Conservation (phyloP, 2,888 invertebrate genomes). For the Nezara viridula region DNA sequence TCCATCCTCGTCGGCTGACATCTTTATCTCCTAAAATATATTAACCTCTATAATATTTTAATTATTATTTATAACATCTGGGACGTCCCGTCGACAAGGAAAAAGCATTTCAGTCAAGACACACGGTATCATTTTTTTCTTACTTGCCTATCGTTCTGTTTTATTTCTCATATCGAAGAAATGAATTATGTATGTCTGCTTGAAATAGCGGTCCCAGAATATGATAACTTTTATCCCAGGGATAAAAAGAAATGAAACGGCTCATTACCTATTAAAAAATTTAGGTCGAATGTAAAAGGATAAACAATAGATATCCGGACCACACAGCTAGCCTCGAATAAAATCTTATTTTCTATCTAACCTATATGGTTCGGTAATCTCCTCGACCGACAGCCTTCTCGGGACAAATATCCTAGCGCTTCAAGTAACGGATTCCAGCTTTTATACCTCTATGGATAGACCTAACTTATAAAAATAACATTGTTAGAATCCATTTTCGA, state of each 20-base stretch:
- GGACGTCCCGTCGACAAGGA: slow-evolving; percentile 23
- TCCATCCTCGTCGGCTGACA: slow-evolving; percentile 22
- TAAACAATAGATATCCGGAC: slow-evolving; percentile 34
- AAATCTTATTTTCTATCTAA: neutral
- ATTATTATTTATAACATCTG: slow-evolving; percentile 15
- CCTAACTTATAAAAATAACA: neutral
- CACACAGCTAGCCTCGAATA: neutral
- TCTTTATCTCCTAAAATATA: slow-evolving; percentile 29
- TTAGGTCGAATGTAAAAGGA: slow-evolving; percentile 30
- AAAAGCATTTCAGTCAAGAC: slow-evolving; percentile 33
- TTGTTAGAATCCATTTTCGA: too few species aligned
- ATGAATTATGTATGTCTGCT: slow-evolving; percentile 29
- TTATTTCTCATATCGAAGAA: slow-evolving; percentile 15
- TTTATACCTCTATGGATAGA: neutral
- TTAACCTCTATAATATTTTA: slow-evolving; percentile 49
- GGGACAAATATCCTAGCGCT: neutral
- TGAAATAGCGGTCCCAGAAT: slow-evolving; percentile 28
- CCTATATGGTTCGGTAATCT: slow-evolving; percentile 3
- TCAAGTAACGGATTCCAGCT: neutral
- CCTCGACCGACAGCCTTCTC: neutral
- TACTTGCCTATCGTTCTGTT: neutral
- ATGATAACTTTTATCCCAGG: slow-evolving; percentile 14
- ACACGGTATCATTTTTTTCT: neutral
- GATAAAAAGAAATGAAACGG: slow-evolving; percentile 33
- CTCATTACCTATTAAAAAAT: slow-evolving; percentile 25